Conservation (phyloP, 2,797 vertebrate species). For the Oryzias dopingdopingensis region DNA sequence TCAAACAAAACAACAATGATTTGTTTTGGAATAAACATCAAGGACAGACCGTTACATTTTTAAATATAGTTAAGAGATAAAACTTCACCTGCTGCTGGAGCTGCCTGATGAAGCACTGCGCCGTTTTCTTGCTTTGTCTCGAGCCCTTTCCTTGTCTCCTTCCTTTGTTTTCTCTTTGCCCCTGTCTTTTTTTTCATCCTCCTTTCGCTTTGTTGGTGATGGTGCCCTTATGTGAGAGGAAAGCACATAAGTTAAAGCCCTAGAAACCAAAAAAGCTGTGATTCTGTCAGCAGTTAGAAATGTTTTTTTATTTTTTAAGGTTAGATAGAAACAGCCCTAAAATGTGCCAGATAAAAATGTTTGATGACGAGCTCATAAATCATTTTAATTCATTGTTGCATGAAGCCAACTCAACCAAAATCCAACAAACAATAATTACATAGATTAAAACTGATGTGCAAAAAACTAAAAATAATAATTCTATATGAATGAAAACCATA, state of each 20-base stretch:
- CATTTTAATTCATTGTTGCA: too few relatives aligned
- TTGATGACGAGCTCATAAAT: too few relatives aligned
- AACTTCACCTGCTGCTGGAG: conserved; percentile 88
- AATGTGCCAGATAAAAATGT: too few relatives aligned
- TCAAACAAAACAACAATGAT: conserved; percentile 3
- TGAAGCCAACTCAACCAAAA: too few relatives aligned
- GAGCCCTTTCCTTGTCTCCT: conserved; percentile 89
- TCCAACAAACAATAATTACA: too few relatives aligned
- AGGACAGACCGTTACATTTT: background rate
- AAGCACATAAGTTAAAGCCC: background rate
- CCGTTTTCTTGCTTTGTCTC: conserved; percentile 89
- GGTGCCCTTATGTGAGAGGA: conserved; percentile 82
- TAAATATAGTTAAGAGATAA: background rate
- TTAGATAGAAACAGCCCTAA: too few relatives aligned
- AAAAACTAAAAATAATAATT: too few relatives aligned
- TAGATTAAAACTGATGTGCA: too few relatives aligned
- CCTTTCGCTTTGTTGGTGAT: conserved; percentile 93
- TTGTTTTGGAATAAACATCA: background rate
- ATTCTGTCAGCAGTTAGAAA: too few relatives aligned
- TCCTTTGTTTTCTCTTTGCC: conserved; percentile 79
- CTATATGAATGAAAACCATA: too few relatives aligned
- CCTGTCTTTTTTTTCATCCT: conserved; percentile 80
- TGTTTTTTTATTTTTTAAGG: too few relatives aligned
- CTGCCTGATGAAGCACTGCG: conserved; percentile 93
- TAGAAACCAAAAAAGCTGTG: background rate